phyloP scores from a whole-genome alignment of 2,888 invertebrate species.

The Andrena chrysosceles region DNA sequence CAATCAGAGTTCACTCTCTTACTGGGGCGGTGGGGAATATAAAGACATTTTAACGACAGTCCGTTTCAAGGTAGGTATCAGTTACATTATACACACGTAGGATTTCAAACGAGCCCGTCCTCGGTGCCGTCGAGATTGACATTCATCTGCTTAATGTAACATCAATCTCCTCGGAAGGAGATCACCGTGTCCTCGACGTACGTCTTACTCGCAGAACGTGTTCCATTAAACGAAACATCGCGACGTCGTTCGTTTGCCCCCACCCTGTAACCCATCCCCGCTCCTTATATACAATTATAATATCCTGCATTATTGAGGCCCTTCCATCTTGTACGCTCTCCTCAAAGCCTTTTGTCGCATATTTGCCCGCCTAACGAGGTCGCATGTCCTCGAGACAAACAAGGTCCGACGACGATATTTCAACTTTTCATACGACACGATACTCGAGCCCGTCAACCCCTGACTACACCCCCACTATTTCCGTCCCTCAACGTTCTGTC shows the following conservation, averaged over 20 bases:
- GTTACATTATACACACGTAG: no score
- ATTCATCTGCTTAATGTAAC: constrained; percentile 1
- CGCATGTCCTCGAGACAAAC: constrained; percentile 77
- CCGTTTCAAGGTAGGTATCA: no score
- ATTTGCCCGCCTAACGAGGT: constrained; percentile 79
- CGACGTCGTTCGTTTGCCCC: constrained; percentile 1
- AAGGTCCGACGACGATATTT: constrained; percentile 74
- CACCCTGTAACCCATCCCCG: not conserved
- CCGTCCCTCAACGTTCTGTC: not conserved
- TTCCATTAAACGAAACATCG: constrained; percentile 29
- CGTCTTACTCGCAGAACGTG: not conserved
- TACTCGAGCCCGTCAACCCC: constrained; percentile 17
- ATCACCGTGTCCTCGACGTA: not conserved
- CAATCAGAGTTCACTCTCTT: no score
- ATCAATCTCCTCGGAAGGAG: not conserved
- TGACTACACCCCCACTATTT: not conserved
- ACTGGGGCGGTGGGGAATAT: no score
- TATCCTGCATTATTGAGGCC: constrained; percentile 69
- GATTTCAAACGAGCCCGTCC: not conserved
- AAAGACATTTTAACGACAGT: no score
- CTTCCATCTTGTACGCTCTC: constrained; percentile 14
- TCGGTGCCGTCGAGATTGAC: not conserved
- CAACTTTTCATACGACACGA: constrained; percentile 69
- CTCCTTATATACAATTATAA: constrained; percentile 41
- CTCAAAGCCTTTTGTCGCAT: constrained; percentile 75